phyloP scores from a whole-genome alignment of 1,140 invertebrate species.

The Arctopsyche grandis region DNA sequence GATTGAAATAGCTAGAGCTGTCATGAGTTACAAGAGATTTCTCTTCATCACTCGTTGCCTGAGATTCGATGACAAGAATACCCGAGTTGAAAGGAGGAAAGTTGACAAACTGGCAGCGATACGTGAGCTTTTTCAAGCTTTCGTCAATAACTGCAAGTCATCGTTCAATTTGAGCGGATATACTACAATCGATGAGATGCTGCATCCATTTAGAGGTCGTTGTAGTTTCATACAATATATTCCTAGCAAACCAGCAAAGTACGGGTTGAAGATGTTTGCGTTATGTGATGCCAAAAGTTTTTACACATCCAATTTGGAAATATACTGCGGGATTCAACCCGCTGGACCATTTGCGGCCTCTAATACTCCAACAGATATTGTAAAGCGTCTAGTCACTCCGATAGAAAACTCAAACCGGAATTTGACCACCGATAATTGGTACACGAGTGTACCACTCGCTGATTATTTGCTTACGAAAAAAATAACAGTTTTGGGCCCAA shows the following conservation, averaged over 20 bases:
- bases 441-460: not conserved
- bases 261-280: slow-evolving; percentile 59
- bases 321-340: slow-evolving; percentile 53
- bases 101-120: not conserved
- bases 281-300: slow-evolving; percentile 53
- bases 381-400: not conserved
- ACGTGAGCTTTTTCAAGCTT: not conserved
- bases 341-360: not conserved
- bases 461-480: not conserved
- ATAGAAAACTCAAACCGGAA: not conserved
- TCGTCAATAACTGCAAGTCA: not conserved
- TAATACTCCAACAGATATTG: not conserved
- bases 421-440: slow-evolving; percentile 1
- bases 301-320: slow-evolving; percentile 56
- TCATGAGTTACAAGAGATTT: too few relatives aligned
- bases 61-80: not conserved
- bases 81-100: not conserved
- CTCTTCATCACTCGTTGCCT: too few relatives aligned
- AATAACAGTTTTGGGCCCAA: not conserved
- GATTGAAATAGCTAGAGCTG: too few relatives aligned
- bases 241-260: slow-evolving; percentile 42
- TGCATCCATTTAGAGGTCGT: not conserved
- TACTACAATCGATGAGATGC: not conserved
- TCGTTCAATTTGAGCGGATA: not conserved
- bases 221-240: not conserved